Evolutionary conservation across 1,140 invertebrate genomes (phyloP).

Genomic region (Triops longicaudatus): DNA sequence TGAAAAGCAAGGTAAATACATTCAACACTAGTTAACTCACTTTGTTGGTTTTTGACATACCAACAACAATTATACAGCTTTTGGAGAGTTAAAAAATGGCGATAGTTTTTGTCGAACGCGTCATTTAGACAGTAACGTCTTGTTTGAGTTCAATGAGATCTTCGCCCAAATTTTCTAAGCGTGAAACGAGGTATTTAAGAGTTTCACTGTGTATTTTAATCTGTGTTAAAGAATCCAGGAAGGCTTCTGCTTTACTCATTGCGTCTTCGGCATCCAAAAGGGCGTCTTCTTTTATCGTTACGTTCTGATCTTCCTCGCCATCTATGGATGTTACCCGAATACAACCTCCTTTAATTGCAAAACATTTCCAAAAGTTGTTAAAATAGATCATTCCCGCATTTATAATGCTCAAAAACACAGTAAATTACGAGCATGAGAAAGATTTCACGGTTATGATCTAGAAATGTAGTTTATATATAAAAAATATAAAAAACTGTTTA

Average conservation of each 20-base stretch:
- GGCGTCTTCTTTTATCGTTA: background rate
- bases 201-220: background rate
- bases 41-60: too few relatives aligned
- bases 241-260: background rate
- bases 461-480: background rate
- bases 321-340: background rate
- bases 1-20: too few relatives aligned
- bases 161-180: background rate
- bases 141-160: background rate
- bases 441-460: too few relatives aligned
- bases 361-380: background rate
- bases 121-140: background rate
- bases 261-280: background rate
- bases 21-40: too few relatives aligned
- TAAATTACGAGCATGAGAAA: too few relatives aligned
- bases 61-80: background rate
- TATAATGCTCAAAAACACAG: too few relatives aligned
- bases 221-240: background rate
- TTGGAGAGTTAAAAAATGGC: background rate
- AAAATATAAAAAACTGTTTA: background rate
- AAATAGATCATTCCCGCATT: background rate
- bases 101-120: background rate
- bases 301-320: background rate
- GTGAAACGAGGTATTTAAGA: background rate
- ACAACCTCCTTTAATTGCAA: background rate